Base-by-base conservation (phyloP, 2,888 invertebrate species). In the Drosophila monieri region DNA sequence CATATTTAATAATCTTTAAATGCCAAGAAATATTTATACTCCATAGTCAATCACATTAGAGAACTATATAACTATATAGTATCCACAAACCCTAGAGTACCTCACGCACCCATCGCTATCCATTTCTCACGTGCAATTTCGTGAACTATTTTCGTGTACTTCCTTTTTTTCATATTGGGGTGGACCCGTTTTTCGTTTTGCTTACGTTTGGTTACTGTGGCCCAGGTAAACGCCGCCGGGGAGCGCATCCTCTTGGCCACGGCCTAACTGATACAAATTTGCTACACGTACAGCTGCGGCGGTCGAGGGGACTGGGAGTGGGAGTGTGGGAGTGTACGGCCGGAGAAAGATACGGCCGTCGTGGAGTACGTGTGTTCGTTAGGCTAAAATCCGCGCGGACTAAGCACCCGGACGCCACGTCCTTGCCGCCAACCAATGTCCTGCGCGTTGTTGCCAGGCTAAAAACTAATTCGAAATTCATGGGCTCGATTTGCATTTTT, bases 401-500 rank as follows among this genome's bases (percentile, higher is more conserved):
- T 80, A 74, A 73, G 77, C 73, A 76, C 66, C 68, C 72, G 56
- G n/a, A 25, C 57, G 44, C 14, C 9, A 41, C 32, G 55, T 37
- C 56, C 48, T 51, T 23, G 18, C 27, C 44, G 47, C 35, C 32
- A 32, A n/a, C 35, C 52, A 27, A 49, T 61, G 54, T 32, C 55
- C 44, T 57, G 61, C 51, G 49, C 69, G 53, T 56, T 65, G 48
- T 65, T 69, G 73, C 32, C 70, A 25, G 78, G 79, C 75, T 78
- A 76, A 81, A 85, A 87, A 85, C 85, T 89, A 78, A 90, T 89
- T 88, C 86, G 85, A 85, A 90, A 90, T 88, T 90, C 90, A 89
- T 89, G 90, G 88, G 86, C 87, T 90, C 88, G 85, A 90, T 90
- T 90, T 90, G 90, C 90, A 90, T 90, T 90, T 90, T 90, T 90